These are phyloP conservation scores for Dendroctonus valens DNA, from an alignment of 1,140 invertebrate genomes.

Conservation along the genomic window DNA sequence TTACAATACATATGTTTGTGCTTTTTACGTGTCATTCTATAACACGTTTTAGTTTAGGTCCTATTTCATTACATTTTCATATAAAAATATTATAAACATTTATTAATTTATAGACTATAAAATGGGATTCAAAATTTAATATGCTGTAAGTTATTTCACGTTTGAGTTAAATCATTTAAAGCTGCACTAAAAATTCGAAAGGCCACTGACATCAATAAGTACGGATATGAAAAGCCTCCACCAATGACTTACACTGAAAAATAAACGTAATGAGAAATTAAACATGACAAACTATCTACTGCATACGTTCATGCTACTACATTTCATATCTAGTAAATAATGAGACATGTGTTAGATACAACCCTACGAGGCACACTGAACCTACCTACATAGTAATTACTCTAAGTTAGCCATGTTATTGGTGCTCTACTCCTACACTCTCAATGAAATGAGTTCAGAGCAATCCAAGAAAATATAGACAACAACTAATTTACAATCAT, in stretches of 20 bases:
- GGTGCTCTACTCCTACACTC: too few species aligned
- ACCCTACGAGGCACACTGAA: constrained; percentile 7
- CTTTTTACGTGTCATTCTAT: too few species aligned
- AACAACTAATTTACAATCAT: too few species aligned
- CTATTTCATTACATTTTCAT: constrained; percentile 10
- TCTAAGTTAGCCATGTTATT: too few species aligned
- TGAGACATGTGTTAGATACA: constrained; percentile 1
- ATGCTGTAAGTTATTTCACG: too few species aligned
- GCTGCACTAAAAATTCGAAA: constrained; percentile 36
- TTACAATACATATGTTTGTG: too few species aligned
- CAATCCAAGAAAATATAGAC: too few species aligned
- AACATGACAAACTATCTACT: neutral
- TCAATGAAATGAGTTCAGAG: too few species aligned
- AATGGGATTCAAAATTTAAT: neutral
- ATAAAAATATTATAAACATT: constrained; percentile 27
- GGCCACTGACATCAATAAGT: constrained; percentile 45
- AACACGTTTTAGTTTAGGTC: constrained; percentile 20
- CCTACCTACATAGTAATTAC: constrained; percentile 13
- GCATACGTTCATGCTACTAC: constrained; percentile 10
- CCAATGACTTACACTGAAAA: constrained; percentile 50
- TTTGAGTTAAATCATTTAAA: constrained; percentile 9
- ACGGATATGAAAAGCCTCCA: constrained; percentile 48
- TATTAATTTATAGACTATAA: neutral
- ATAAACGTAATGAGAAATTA: constrained; percentile 37
- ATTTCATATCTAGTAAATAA: neutral